Percentiles rank a stretch among this genome's conserved stretches.
Evolutionary conservation across 2,113 vertebrate species (phyloP).

Genomic region (Microcebus jonahi): DNA sequence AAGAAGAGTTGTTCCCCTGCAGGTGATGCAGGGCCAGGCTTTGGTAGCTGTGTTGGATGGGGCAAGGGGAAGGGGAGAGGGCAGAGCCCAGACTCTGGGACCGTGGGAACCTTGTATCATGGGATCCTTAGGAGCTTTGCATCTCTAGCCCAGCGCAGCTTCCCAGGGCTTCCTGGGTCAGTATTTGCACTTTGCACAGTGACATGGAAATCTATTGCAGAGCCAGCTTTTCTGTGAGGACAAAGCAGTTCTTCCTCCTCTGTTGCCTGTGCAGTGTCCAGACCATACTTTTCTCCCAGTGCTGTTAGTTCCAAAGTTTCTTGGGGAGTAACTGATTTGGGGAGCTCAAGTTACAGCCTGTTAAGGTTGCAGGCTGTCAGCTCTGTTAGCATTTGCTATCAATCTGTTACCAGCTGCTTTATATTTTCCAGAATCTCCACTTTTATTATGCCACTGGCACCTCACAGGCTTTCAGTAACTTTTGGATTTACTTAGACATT

Average conservation of each 20-base stretch:
- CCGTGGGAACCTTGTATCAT: neutral
- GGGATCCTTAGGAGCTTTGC: neutral
- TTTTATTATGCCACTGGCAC: neutral
- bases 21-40: neutral
- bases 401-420: neutral
- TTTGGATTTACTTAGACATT: neutral
- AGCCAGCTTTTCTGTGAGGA: neutral
- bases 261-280: neutral
- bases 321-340: neutral
- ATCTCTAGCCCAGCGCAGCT: no score
- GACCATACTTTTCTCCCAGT: neutral
- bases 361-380: neutral
- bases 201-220: neutral
- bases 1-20: neutral
- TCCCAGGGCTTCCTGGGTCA: neutral
- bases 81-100: neutral
- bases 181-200: neutral
- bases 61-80: accelerated
- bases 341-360: neutral
- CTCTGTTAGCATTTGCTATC: neutral
- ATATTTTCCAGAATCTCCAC: neutral
- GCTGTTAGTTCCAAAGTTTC: neutral
- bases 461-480: neutral
- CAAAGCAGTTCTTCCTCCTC: neutral
- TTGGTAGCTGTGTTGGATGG: neutral